Conservation (phyloP, 2,113 vertebrate genomes). For the Cheilinus undulatus region DNA sequence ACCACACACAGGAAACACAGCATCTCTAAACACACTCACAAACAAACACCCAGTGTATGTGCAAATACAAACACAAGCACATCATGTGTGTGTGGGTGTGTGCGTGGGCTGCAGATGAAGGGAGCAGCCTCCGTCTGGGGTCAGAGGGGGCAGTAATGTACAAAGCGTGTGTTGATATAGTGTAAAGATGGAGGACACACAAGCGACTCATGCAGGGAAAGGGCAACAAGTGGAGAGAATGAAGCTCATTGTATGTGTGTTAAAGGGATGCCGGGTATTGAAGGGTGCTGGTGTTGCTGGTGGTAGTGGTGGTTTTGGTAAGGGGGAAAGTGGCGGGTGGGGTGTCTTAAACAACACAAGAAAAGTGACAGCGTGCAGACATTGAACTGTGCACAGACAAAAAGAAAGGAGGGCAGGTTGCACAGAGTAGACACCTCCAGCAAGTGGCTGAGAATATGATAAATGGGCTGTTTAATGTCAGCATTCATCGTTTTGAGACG, state of each 20-base stretch:
- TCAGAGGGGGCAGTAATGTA: conserved; percentile 71
- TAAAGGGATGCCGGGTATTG: conserved; percentile 48
- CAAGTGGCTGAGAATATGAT: conserved; percentile 74
- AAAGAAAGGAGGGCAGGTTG: conserved; percentile 21
- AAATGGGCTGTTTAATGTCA: conserved; percentile 74
- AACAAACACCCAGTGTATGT: conserved; percentile 27
- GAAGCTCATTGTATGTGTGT: conserved; percentile 71
- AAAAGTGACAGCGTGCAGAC: conserved; percentile 46
- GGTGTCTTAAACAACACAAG: conserved; percentile 51
- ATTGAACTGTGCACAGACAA: conserved; percentile 49
- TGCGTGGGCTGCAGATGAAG: conserved; percentile 37
- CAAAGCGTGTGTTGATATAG: conserved; percentile 77
- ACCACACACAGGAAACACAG: conserved; percentile 17
- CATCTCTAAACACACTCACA: conserved; percentile 23
- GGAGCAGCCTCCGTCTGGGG: conserved; percentile 47
- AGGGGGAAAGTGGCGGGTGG: conserved; percentile 11
- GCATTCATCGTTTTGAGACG: conserved; percentile 70
- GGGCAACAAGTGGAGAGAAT: conserved; percentile 75
- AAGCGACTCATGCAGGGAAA: conserved; percentile 68
- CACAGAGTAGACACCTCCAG: conserved; percentile 46
- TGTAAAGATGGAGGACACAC: conserved; percentile 72
- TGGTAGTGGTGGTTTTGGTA: neutral
- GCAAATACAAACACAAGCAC: conserved; percentile 12
- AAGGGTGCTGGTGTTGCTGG: conserved; percentile 23
- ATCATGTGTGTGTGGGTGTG: conserved; percentile 32